Conservation (phyloP, 2,888 invertebrate genomes). For the Sepiola atlantica region DNA sequence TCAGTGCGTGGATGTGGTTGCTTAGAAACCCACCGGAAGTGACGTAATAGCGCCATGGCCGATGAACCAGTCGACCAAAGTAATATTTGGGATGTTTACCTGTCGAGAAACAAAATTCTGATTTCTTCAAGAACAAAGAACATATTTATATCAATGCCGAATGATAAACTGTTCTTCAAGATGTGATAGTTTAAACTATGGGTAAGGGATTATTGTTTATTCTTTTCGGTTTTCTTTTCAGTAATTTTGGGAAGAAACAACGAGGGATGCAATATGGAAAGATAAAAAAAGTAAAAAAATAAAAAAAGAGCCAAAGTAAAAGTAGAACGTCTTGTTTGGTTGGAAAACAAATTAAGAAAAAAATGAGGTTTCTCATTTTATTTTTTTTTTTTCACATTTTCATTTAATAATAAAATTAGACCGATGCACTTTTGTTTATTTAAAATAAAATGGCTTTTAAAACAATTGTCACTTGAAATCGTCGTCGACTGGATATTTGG, state of each 20-base stretch:
- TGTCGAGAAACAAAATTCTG: not conserved
- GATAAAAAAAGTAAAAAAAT: too few relatives aligned
- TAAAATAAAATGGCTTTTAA: too few relatives aligned
- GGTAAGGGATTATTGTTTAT: not conserved
- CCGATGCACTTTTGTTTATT: too few relatives aligned
- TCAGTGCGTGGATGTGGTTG: not conserved
- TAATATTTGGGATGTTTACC: not conserved
- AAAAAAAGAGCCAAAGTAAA: not conserved
- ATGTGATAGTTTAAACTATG: not conserved
- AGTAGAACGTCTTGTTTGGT: not conserved
- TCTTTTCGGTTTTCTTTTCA: not conserved
- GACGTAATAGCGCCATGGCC: slow-evolving; percentile 6
- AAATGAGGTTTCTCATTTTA: too few relatives aligned
- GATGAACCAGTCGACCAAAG: not conserved
- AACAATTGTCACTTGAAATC: too few relatives aligned
- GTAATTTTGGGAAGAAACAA: not conserved
- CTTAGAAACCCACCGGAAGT: not conserved
- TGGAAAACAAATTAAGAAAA: not conserved
- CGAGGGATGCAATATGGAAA: not conserved
- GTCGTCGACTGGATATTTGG: too few relatives aligned
- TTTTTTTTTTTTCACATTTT: too few relatives aligned
- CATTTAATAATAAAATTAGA: too few relatives aligned
- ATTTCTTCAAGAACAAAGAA: not conserved
- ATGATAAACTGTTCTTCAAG: not conserved
- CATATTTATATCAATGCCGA: not conserved